Percentiles rank a stretch among this genome's conserved stretches.
Conservation (phyloP, 2,113 vertebrate species). For the Strix aluco region DNA sequence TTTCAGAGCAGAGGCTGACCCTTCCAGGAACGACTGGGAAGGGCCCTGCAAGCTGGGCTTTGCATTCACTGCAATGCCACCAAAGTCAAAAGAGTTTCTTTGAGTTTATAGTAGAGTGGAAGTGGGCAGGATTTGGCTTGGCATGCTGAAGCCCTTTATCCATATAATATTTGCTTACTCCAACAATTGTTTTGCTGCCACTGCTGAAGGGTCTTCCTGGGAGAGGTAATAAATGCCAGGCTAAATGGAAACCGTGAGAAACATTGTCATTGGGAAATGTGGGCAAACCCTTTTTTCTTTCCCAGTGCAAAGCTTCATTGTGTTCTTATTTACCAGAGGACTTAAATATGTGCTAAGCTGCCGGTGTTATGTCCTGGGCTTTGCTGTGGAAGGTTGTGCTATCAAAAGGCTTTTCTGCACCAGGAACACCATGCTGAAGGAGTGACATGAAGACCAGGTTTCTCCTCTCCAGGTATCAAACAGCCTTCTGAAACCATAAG, state of each 20-base stretch:
- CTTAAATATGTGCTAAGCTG: background rate
- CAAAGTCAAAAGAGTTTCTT: background rate
- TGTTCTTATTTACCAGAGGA: background rate
- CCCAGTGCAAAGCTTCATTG: background rate
- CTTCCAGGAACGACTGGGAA: background rate
- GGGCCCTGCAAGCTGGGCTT: background rate
- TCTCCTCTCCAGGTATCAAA: background rate
- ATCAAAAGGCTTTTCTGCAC: background rate
- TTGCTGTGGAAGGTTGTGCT: background rate
- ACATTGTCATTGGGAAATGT: background rate
- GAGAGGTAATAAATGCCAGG: background rate
- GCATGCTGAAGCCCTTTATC: background rate
- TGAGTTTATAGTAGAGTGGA: background rate
- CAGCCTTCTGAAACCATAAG: background rate
- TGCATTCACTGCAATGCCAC: background rate
- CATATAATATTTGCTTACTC: background rate
- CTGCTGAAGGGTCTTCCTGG: background rate
- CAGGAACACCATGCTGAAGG: background rate
- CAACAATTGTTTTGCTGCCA: background rate
- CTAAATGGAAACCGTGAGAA: background rate
- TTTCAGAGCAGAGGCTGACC: background rate
- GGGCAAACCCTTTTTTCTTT: background rate
- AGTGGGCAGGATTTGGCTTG: background rate
- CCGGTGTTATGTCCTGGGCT: rapidly evolving
- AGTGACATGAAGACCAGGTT: background rate